phyloP scores from a whole-genome alignment of 2,888 invertebrate genomes.

The Hypomecis punctinalis region DNA sequence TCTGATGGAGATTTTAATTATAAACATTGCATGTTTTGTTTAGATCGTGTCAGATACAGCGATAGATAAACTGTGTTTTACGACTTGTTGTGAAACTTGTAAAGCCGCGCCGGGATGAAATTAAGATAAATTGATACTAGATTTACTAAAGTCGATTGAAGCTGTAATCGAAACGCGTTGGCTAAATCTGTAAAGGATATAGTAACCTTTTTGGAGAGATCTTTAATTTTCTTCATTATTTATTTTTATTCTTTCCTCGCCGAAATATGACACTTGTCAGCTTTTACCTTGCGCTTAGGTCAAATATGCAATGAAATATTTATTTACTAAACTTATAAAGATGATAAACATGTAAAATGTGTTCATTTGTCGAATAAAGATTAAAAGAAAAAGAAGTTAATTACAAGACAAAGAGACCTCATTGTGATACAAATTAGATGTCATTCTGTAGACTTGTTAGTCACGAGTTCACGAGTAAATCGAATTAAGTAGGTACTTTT shows the following conservation, averaged over 20 bases:
- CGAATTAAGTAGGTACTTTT: constrained; percentile 14
- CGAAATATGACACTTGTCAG: too few relatives aligned
- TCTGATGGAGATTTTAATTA: constrained; percentile 41
- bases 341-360: constrained; percentile 17
- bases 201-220: not conserved
- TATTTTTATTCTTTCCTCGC: too few relatives aligned
- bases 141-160: constrained; percentile 11
- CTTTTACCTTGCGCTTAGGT: too few relatives aligned
- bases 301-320: not conserved
- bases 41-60: constrained; percentile 28
- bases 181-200: not conserved
- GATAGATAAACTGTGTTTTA: constrained; percentile 33
- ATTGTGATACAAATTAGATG: constrained; percentile 30
- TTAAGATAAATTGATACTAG: constrained; percentile 7
- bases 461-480: constrained; percentile 21
- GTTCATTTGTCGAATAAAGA: constrained; percentile 21
- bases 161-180: not conserved
- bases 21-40: constrained; percentile 37
- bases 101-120: constrained; percentile 1
- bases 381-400: constrained; percentile 34
- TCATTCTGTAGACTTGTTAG: constrained; percentile 23
- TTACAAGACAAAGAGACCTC: constrained; percentile 39
- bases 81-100: constrained; percentile 28
- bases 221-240: too few relatives aligned
- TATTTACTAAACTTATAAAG: not conserved